A percentile compares a stretch with the other conserved stretches of the same genome.
phyloP scores from a whole-genome alignment of 1,140 invertebrate genomes.

The Dendroctonus valens region DNA sequence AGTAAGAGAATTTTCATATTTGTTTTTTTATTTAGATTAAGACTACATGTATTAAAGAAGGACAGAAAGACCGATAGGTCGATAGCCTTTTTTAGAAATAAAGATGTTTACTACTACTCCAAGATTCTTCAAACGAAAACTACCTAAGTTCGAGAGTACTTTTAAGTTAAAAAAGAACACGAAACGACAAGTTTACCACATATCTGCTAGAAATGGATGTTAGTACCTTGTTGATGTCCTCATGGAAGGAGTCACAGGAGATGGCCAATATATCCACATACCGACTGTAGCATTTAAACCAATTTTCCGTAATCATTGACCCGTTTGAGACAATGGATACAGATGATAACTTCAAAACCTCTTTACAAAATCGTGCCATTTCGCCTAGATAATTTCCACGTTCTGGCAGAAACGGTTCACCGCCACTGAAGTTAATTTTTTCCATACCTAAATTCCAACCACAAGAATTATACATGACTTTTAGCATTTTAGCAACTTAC shows the following conservation, averaged over 20 bases:
- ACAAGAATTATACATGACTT: background rate
- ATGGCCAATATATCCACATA: slow-evolving; percentile 52
- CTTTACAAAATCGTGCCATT: slow-evolving; percentile 51
- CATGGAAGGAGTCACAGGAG: slow-evolving; percentile 53
- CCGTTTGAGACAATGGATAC: slow-evolving; percentile 54
- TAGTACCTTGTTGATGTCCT: slow-evolving; percentile 48
- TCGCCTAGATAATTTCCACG: slow-evolving; percentile 48
- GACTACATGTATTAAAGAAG: no score
- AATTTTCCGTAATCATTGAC: slow-evolving; percentile 49
- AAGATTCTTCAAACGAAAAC: no score
- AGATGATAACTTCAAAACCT: slow-evolving; percentile 47
- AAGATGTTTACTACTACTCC: no score
- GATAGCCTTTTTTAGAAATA: no score
- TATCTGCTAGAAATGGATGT: no score
- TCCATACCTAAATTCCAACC: slow-evolving; percentile 49
- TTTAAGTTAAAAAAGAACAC: no score
- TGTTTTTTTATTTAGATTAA: no score
- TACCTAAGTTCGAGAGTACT: no score
- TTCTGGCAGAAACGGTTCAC: slow-evolving; percentile 51
- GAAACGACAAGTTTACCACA: no score
- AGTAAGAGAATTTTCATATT: no score
- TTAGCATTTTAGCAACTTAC: slow-evolving; percentile 38
- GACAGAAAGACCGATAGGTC: no score
- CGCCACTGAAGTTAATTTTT: slow-evolving; percentile 54
- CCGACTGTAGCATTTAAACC: slow-evolving; percentile 49